phyloP scores from a whole-genome alignment of 2,888 invertebrate genomes.

The Andrena fulva region DNA sequence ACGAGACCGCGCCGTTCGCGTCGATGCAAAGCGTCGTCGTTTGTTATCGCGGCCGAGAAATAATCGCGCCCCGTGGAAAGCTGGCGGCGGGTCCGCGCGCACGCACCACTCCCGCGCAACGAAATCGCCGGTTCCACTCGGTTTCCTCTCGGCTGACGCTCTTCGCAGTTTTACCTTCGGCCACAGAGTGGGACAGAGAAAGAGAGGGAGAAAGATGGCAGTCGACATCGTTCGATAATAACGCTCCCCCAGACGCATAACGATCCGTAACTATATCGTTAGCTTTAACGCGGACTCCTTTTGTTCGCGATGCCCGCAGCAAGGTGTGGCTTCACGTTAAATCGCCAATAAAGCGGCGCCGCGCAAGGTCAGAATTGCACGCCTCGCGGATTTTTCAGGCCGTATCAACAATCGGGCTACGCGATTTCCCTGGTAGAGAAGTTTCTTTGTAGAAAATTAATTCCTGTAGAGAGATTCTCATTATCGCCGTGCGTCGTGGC shows the following conservation, averaged over 20 bases:
- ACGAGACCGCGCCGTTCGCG: neutral
- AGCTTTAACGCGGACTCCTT: constrained; percentile 63
- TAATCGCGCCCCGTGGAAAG: neutral
- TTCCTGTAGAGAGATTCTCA: neutral
- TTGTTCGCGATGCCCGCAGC: constrained; percentile 63
- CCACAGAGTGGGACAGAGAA: neutral
- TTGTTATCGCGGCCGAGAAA: neutral
- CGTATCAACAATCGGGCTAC: constrained; percentile 1
- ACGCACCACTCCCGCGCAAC: constrained; percentile 19
- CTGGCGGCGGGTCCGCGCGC: neutral
- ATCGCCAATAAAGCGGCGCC: constrained; percentile 68
- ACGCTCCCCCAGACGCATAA: constrained; percentile 59
- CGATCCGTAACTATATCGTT: constrained; percentile 68
- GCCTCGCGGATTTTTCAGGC: constrained; percentile 46
- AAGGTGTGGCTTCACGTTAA: constrained; percentile 70
- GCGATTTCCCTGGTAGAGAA: neutral
- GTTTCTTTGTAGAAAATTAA: neutral
- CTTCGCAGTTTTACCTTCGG: constrained; percentile 12
- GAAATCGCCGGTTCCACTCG: constrained; percentile 34
- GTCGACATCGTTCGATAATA: constrained; percentile 54
- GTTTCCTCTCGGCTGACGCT: constrained; percentile 6
- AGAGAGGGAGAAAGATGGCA: constrained; percentile 14
- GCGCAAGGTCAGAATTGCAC: constrained; percentile 70
- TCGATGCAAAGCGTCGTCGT: constrained; percentile 14
- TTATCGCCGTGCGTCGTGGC: neutral